phyloP scores from a whole-genome alignment of 2,113 vertebrate species.

The Ovis canadensis region DNA sequence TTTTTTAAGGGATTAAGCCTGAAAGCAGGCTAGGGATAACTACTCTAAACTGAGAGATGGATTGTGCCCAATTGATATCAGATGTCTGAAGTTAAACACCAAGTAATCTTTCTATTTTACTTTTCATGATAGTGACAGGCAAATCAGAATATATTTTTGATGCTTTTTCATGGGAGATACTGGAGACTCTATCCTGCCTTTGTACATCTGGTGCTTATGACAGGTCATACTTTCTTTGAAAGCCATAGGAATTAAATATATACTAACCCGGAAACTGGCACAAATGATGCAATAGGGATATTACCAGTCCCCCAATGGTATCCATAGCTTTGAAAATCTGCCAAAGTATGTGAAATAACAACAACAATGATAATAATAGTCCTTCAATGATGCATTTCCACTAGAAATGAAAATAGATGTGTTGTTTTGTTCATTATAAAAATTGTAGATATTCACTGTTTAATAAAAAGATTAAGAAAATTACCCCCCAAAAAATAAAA shows the following conservation, averaged over 20 bases:
- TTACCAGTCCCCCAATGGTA: slow-evolving; percentile 10
- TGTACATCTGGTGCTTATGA: slow-evolving; percentile 63
- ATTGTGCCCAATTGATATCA: slow-evolving; percentile 72
- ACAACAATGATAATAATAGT: not conserved
- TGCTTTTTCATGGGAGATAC: slow-evolving; percentile 51
- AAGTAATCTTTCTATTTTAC: slow-evolving; percentile 68
- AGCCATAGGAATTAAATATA: slow-evolving; percentile 28
- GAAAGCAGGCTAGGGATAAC: slow-evolving; percentile 65
- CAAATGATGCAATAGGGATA: slow-evolving; percentile 53
- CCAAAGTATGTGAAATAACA: not conserved
- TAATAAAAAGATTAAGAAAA: slow-evolving; percentile 17
- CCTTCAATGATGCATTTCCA: not conserved
- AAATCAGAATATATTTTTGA: slow-evolving; percentile 71
- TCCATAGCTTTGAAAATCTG: slow-evolving; percentile 34
- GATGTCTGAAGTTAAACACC: slow-evolving; percentile 68
- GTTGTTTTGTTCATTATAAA: not conserved
- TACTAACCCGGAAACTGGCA: slow-evolving; percentile 24
- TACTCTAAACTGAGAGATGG: slow-evolving; percentile 55
- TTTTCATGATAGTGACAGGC: slow-evolving; percentile 68
- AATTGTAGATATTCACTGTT: not conserved
- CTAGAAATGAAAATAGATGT: slow-evolving; percentile 1
- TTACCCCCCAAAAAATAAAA: not conserved
- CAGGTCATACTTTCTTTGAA: slow-evolving; percentile 61
- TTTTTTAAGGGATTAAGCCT: slow-evolving; percentile 67
- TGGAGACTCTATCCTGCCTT: slow-evolving; percentile 49